These are phyloP conservation scores for Lycia hirtaria DNA, from an alignment of 2,888 invertebrate species.

Conservation along the genomic window DNA sequence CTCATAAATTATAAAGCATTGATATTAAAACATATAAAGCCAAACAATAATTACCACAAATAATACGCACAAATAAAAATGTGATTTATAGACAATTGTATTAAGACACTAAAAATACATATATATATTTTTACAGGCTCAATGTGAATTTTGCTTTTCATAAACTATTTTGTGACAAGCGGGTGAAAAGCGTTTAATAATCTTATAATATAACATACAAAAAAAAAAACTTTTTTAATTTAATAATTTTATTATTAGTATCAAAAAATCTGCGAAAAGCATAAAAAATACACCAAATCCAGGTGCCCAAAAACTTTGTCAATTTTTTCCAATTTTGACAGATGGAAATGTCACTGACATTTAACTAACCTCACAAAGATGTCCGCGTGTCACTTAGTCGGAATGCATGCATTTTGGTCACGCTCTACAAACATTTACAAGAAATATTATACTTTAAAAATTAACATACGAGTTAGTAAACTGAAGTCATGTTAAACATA, in stretches of 20 bases:
- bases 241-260: not conserved
- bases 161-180: slow-evolving; percentile 12
- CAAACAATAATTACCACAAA: no score
- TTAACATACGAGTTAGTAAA: slow-evolving; percentile 38
- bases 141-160: not conserved
- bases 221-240: not conserved
- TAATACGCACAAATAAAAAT: not conserved
- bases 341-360: slow-evolving; percentile 62
- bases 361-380: slow-evolving; percentile 78
- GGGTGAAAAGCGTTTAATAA: slow-evolving; percentile 6
- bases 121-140: no score
- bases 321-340: slow-evolving; percentile 38
- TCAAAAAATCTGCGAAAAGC: slow-evolving; percentile 29
- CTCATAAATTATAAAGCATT: not conserved
- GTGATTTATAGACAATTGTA: not conserved
- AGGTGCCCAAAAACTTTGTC: slow-evolving; percentile 40
- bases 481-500: slow-evolving; percentile 12
- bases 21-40: not conserved
- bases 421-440: slow-evolving; percentile 80
- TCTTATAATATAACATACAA: not conserved
- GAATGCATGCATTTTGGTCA: slow-evolving; percentile 81
- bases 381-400: slow-evolving; percentile 74
- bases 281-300: slow-evolving; percentile 41
- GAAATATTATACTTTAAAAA: slow-evolving; percentile 37
- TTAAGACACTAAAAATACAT: not conserved